Percentiles rank a stretch among this genome's conserved stretches.
phyloP scores from a whole-genome alignment of 92 coral and sea anemone species.

The Porites lobata region DNA sequence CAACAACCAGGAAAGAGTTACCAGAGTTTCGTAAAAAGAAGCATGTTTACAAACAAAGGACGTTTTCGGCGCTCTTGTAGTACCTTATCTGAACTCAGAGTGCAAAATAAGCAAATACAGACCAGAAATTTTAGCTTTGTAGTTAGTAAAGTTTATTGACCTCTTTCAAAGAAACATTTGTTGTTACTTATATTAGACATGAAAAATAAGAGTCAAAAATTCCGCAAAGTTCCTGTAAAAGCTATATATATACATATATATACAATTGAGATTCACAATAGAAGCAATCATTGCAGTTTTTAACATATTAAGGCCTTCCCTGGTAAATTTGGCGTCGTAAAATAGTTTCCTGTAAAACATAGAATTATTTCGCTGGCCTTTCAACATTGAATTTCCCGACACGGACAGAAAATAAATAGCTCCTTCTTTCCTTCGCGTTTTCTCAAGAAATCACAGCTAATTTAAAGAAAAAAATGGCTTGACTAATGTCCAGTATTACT shows the following conservation, averaged over 20 bases:
- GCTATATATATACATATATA: not conserved
- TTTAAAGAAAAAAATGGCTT: not conserved
- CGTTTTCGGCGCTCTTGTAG: no score
- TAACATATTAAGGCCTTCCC: not conserved
- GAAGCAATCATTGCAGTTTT: not conserved
- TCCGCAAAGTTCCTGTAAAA: not conserved
- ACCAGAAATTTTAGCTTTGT: not conserved
- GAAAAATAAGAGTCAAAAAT: not conserved
- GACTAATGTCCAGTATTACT: not conserved
- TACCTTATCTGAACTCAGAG: not conserved
- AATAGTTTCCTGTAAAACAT: not conserved
- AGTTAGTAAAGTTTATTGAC: constrained; percentile 7
- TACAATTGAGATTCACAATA: not conserved
- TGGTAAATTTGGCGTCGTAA: no score
- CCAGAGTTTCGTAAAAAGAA: no score
- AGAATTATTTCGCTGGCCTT: not conserved
- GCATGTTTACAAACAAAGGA: no score
- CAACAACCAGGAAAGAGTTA: no score
- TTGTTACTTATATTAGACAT: constrained; percentile 19
- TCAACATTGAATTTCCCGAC: constrained; percentile 7
- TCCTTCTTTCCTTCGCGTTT: constrained; percentile 1
- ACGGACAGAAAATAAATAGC: constrained; percentile 45
- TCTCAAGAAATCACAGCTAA: constrained; percentile 25
- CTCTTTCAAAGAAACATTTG: not conserved
- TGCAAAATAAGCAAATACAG: not conserved